These are phyloP conservation scores for Acleris cristana DNA, from an alignment of 2,888 invertebrate species.

Conservation along the genomic window DNA sequence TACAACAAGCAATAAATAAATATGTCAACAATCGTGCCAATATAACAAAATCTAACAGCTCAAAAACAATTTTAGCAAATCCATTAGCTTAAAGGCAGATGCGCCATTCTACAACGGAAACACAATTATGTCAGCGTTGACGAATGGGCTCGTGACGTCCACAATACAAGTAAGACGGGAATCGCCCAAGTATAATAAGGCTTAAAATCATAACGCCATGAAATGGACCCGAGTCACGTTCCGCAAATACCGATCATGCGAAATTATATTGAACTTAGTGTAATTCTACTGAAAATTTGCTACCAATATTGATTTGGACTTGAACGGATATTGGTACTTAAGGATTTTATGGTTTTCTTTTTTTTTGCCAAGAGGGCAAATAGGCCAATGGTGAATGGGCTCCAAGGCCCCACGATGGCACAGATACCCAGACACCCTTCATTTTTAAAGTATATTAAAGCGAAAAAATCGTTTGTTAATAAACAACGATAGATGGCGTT, in stretches of 20 bases:
- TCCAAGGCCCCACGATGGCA: too few relatives aligned
- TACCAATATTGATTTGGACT: slow-evolving; percentile 17
- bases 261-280: slow-evolving; percentile 42
- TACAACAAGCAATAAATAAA: too few relatives aligned
- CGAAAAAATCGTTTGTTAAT: too few relatives aligned
- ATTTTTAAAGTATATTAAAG: too few relatives aligned
- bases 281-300: slow-evolving; percentile 28
- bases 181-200: slow-evolving; percentile 46
- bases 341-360: neutral
- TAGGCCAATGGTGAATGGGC: too few relatives aligned
- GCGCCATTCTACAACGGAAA: slow-evolving; percentile 46
- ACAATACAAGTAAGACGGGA: slow-evolving; percentile 57
- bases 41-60: neutral
- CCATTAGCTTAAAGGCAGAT: slow-evolving; percentile 49
- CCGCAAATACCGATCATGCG: slow-evolving; percentile 48
- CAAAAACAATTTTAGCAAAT: neutral
- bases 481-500: too few relatives aligned
- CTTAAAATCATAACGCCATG: slow-evolving; percentile 58
- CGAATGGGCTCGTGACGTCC: slow-evolving; percentile 63
- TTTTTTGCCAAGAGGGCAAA: neutral
- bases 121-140: slow-evolving; percentile 58
- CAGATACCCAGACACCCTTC: too few relatives aligned
- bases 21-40: neutral
- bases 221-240: slow-evolving; percentile 59
- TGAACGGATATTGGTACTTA: neutral